Conservation (phyloP, 2,888 invertebrate species). For the Lasioglossum zephyrum region DNA sequence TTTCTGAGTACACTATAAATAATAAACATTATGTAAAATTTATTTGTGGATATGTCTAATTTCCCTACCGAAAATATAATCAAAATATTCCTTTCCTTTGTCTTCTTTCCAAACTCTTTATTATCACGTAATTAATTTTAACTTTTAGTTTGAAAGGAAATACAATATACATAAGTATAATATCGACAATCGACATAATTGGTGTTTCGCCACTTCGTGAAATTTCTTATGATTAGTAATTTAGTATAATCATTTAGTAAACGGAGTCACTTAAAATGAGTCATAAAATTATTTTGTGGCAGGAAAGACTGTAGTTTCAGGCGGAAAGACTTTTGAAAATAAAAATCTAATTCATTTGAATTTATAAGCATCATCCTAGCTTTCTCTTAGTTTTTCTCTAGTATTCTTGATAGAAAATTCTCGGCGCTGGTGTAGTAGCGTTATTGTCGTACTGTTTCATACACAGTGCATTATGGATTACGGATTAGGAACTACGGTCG, state of each 20-base stretch:
- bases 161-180: not conserved
- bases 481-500: not conserved
- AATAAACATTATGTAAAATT: constrained; percentile 83
- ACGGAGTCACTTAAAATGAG: too few species aligned
- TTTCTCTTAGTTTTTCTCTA: not conserved
- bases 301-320: too few species aligned
- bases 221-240: not conserved
- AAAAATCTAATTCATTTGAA: not conserved
- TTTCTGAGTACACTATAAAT: constrained; percentile 81
- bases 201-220: not conserved
- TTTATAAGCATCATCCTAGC: not conserved
- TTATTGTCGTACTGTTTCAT: constrained; percentile 23
- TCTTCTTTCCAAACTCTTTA: not conserved
- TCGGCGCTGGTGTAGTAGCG: not conserved
- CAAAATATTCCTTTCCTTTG: not conserved
- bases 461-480: constrained; percentile 18
- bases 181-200: not conserved
- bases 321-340: not conserved
- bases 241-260: too few species aligned
- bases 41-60: constrained; percentile 46
- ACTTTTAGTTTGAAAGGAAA: not conserved
- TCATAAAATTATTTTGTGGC: not conserved
- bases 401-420: not conserved
- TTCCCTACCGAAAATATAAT: not conserved
- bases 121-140: not conserved